Base-by-base conservation (phyloP, 2,888 invertebrate species). In the Ditylenchus weischeri region DNA sequence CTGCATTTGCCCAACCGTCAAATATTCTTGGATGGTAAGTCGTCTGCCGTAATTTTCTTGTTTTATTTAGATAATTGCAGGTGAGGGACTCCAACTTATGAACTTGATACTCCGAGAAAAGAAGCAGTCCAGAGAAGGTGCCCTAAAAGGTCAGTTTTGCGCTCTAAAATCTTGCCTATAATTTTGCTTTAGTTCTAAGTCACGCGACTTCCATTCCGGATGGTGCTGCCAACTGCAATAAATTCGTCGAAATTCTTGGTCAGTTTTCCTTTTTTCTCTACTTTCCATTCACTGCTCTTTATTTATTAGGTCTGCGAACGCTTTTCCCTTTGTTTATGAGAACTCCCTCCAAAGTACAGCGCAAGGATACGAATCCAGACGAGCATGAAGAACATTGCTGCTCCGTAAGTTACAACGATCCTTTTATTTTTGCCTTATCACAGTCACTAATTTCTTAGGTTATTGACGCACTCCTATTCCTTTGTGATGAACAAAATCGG, bases 291-390 rank as follows among this genome's bases (percentile, higher is more conserved):
- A n/a, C 21, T 36, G 11, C 2, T 29, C 29, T 29, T 29, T 29
- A 29, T 5, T 36, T 64, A 64, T 50, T 43, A 78, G 86, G 98
- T 0, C 87, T 99, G 18, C 87, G 96, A 58, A 94, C 94, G 7
- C 90, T 99, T 70, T 99, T 98, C 85, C 98, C 98, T 0, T 86
- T 99, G 0, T 98, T 96, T 83, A 96, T 99, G 96, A 93, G 95
- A 86, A 96, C 96, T 0, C 98, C 98, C 0, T 91, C 91, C 79
- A 89, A 90, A 78, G 89, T 88, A 78, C 87, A 90, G 69, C 90
- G 90, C 82, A 89, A 90, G 72, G 80, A 80, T 64, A 77, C 79
- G 18, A 76, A 81, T 5, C 81, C 82, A 13, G 76, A 78, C 65
- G 83, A 79, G 74, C 82, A 70, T 78, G 86, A 86, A 89, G 92